These are phyloP conservation scores for Romanomermis culicivorax DNA, from an alignment of 2,888 invertebrate species.

Conservation along the genomic window DNA sequence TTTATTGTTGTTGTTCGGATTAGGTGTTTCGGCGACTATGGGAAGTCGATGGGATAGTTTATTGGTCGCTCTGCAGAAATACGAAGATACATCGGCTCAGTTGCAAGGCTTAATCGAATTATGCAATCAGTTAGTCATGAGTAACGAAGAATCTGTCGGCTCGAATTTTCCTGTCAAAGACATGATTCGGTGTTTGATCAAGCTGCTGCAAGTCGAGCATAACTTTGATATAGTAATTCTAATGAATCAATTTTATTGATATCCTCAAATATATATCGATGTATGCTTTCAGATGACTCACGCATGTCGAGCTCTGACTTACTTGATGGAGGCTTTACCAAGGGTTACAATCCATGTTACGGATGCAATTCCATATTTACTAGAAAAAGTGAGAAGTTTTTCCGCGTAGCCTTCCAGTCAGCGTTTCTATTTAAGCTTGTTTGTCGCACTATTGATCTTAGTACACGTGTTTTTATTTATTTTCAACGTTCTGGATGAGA, in stretches of 20 bases:
- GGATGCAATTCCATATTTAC: conserved; percentile 83
- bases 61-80: conserved; percentile 46
- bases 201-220: conserved; percentile 77
- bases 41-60: conserved; percentile 2
- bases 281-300: conserved; percentile 60
- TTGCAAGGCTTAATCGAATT: conserved; percentile 89
- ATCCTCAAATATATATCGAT: background rate
- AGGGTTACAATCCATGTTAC: conserved; percentile 77
- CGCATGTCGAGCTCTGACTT: conserved; percentile 87
- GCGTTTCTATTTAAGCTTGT: too few species aligned
- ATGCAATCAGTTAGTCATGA: conserved; percentile 96
- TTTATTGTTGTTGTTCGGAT: background rate
- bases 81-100: conserved; percentile 49
- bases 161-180: conserved; percentile 96
- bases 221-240: conserved; percentile 76
- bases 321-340: conserved; percentile 96
- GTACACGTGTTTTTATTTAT: too few species aligned
- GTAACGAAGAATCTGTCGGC: conserved; percentile 76
- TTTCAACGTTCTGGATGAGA: too few species aligned
- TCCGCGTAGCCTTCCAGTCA: too few species aligned
- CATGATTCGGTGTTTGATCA: conserved; percentile 81
- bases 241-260: background rate
- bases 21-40: background rate
- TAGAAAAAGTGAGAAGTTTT: conserved; percentile 44
- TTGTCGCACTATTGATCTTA: background rate